Base-by-base conservation (phyloP, 92 coral and sea anemone genomes). In the Phenganax marumi region DNA sequence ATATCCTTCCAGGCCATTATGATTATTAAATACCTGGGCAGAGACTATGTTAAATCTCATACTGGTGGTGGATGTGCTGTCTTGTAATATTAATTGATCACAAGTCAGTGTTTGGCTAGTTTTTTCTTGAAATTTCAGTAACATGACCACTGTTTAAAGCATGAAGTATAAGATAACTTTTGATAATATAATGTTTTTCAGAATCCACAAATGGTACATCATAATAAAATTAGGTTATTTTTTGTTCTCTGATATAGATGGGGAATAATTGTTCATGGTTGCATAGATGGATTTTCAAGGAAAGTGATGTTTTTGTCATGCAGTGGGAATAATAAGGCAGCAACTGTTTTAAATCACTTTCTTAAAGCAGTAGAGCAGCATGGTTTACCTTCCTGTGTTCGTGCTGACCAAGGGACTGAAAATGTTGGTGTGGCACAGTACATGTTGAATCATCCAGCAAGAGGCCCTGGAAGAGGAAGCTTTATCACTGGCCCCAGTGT, bases 281-380 rank as follows among this genome's bases (percentile, higher is more conserved):
- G 70, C 70, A 63, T 63, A 63, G 70, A 63, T 63, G 70, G 70
- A 63, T 63, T 63, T 63, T 63, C 70, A 39, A 63, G 23, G 70
- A 63, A 63, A 63, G 26, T 63, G 26, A 63, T 63, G 70, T 63
- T 63, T 63, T 39, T 63, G 70, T 63, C 70, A 18, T 63, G 70
- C 8, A 63, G 70, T 63, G 70, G 70, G 70, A 63, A 63, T 18
- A 63, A 63, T 39, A 63, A 63, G 70, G 70, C 70, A 63, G 70
- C 70, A 63, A 63, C 70, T 18, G 70, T 63, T 63, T 39, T 63
- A 18, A 39, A 63, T 63, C 25, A 18, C 26, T 63, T 39, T 18
- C 21, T 23, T 33, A 63, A 63, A 63, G 70, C 70, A 63, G 70
- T 63, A 22, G 70, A 63, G 26, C 25, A 63, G 16, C 70, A 6